Conservation (phyloP, 2,797 vertebrate genomes). For the Micromesistius poutassou region DNA sequence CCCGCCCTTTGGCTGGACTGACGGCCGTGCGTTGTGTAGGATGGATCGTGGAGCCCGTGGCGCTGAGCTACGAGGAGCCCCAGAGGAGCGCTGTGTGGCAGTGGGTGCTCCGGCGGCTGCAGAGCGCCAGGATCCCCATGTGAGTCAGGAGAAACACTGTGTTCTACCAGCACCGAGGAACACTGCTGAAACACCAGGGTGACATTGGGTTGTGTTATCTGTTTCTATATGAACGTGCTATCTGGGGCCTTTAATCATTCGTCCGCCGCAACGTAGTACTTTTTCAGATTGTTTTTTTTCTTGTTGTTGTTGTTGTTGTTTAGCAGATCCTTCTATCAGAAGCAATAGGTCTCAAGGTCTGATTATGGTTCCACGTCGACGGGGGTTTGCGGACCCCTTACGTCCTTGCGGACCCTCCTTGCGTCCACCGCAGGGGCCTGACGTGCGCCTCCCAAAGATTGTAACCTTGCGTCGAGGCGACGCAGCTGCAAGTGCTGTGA, state of each 20-base stretch:
- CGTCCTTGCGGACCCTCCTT: no score
- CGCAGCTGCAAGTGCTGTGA: no score
- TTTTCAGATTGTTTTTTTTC: not conserved
- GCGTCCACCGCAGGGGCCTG: no score
- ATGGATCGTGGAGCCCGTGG: constrained; percentile 62
- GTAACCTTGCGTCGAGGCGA: no score
- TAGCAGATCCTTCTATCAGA: not conserved
- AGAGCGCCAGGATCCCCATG: constrained; percentile 52
- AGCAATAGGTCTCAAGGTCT: not conserved
- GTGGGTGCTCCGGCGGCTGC: constrained; percentile 61
- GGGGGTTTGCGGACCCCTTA: no score
- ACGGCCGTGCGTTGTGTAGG: constrained; percentile 55
- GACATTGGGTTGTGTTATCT: not conserved
- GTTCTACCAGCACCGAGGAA: not conserved
- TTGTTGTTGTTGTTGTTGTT: not conserved
- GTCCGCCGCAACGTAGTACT: not conserved
- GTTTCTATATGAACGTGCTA: not conserved
- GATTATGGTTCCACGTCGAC: no score
- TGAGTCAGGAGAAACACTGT: constrained; percentile 37
- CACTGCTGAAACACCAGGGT: not conserved
- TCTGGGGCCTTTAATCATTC: not conserved
- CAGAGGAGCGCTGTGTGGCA: constrained; percentile 54
- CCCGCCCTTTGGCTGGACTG: constrained; percentile 12
- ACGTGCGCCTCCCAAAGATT: no score
- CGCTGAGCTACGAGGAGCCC: constrained; percentile 48